Evolutionary conservation across 2,888 invertebrate species (phyloP).

Genomic region (Frankliniella fusca): DNA sequence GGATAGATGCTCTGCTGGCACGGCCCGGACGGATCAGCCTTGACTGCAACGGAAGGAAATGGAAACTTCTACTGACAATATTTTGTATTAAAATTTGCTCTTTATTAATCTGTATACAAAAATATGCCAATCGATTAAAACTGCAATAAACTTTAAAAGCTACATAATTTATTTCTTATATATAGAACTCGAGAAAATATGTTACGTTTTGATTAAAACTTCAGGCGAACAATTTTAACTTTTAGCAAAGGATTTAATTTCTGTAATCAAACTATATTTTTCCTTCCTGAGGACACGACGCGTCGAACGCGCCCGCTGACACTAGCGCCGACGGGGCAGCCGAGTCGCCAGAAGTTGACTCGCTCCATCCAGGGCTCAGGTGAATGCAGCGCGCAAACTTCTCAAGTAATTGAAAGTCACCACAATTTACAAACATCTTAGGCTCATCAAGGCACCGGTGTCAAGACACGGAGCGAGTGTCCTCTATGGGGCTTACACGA

Average conservation of each 20-base stretch:
- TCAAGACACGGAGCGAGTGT: too few relatives aligned
- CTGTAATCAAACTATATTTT: too few relatives aligned
- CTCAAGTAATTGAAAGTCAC: background rate
- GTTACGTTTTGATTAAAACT: background rate
- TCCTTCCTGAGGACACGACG: background rate
- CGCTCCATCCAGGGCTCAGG: background rate
- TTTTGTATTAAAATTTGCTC: background rate
- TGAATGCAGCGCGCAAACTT: background rate
- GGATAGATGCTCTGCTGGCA: too few relatives aligned
- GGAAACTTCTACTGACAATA: background rate
- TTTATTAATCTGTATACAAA: slow-evolving; percentile 22
- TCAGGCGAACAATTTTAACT: too few relatives aligned
- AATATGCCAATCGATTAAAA: slow-evolving; percentile 17
- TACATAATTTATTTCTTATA: background rate
- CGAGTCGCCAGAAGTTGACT: background rate
- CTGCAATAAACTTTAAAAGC: background rate
- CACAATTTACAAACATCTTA: background rate
- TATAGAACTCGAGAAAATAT: background rate
- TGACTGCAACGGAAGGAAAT: background rate
- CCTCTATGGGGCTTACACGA: background rate
- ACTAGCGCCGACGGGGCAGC: too few relatives aligned
- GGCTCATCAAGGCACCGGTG: too few relatives aligned
- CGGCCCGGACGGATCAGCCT: background rate
- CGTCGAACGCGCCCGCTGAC: background rate
- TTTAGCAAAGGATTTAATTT: too few relatives aligned